Evolutionary conservation across 2,888 invertebrate genomes (phyloP), one percentile per base, ranked within the genome.

Genomic region (Colletes collaris): DNA sequence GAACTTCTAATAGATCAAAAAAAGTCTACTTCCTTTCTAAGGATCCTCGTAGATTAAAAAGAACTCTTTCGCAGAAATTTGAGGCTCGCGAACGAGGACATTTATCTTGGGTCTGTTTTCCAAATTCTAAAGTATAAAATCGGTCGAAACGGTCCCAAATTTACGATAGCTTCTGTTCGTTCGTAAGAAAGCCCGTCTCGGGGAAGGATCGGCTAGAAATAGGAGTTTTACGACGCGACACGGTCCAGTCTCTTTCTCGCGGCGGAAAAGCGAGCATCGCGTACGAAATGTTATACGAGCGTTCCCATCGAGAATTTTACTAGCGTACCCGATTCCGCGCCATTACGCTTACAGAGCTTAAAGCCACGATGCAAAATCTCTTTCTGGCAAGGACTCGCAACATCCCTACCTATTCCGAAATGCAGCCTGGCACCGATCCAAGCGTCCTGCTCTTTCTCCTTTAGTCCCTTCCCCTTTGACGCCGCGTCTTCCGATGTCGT

Each of bases 321-420:
- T 70, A 46, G 37, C 77, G 76, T 62, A 59, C 68, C 56, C 71
- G 71, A 85, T 85, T 85, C 84, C 82, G 71, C 71, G 77, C 82
- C 84, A 85, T 85, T 85, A 84, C 82, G 71, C 79, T 72, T 64
- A 60, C 79, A 37, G 67, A 73, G 69, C 84, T 86, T 87, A 81
- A 82, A 82, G 83, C 79, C 76, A 76, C 74, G 74, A 84, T 82
- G 78, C 66, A 78, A 84, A 87, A 81, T 85, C 81, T 85, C 85
- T 81, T 85, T 87, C 85, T 86, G 85, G 87, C 83, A 85, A 81
- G 81, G 72, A 81, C 71, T 56, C 53, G 76, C 66, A 55, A 58
- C 77, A 60, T 71, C 74, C 68, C 70, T 76, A 65, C 46, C 76
- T 72, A 83, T 83, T 81, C 76, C 67, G 78, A 85, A 85, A 86